A percentile compares a stretch with the other conserved stretches of the same genome.
Conservation (phyloP, 1,140 invertebrate genomes). For the Gerris buenoi region DNA sequence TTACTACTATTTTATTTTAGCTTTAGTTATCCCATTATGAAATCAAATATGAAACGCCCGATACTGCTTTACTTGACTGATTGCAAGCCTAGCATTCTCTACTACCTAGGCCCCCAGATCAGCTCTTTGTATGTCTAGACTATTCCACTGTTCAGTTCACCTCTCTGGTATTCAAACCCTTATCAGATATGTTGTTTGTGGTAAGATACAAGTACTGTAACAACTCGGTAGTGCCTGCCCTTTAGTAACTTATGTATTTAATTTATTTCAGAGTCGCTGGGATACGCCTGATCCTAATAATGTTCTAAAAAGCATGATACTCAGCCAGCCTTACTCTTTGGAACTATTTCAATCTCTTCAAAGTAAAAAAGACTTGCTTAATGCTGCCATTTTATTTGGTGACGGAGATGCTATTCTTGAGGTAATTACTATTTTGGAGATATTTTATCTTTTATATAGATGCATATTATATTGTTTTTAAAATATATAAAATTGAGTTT, state of each 20-base stretch:
- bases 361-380: constrained; percentile 35
- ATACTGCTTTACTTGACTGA: too few relatives aligned
- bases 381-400: constrained; percentile 33
- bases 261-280: constrained; percentile 24
- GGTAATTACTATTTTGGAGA: constrained; percentile 25
- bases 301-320: constrained; percentile 32
- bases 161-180: background rate
- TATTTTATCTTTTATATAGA: constrained; percentile 2
- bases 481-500: too few relatives aligned
- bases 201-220: background rate
- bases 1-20: too few relatives aligned
- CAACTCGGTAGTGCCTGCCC: background rate
- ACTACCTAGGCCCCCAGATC: background rate
- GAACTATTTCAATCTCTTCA: constrained; percentile 36
- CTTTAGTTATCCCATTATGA: too few relatives aligned
- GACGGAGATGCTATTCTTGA: constrained; percentile 39
- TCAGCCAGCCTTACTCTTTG: constrained; percentile 32
- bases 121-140: background rate
- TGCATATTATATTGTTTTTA: constrained; percentile 4
- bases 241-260: background rate
- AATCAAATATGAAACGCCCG: too few relatives aligned
- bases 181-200: background rate
- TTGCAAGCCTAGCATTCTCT: too few relatives aligned
- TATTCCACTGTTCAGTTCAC: background rate
- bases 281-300: constrained; percentile 25